These are phyloP conservation scores for Odontomyia ornata DNA, from an alignment of 2,888 invertebrate species.

Conservation along the genomic window DNA sequence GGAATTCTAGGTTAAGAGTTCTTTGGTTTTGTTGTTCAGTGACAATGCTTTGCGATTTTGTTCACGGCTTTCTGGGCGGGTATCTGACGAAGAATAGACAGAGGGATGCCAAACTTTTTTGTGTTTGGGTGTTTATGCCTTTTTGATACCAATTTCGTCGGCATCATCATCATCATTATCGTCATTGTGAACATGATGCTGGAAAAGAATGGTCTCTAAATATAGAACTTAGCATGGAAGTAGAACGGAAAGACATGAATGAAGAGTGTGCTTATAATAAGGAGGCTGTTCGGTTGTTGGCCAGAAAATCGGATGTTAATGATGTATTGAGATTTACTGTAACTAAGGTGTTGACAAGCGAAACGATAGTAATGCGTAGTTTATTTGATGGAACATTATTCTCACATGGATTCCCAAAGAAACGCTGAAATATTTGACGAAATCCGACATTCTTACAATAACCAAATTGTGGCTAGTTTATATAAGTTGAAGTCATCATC, in stretches of 20 bases:
- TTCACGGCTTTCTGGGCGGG: too few species aligned
- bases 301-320: too few species aligned
- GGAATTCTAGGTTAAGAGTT: conserved; percentile 15
- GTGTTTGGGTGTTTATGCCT: background rate
- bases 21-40: background rate
- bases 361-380: too few species aligned
- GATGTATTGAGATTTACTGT: too few species aligned
- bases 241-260: conserved; percentile 4
- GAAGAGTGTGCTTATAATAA: background rate
- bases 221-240: background rate
- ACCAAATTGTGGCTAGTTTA: too few species aligned
- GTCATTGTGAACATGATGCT: background rate
- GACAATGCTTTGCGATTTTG: background rate
- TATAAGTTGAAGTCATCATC: too few species aligned
- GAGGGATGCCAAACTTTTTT: background rate
- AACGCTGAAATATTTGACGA: too few species aligned
- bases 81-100: background rate
- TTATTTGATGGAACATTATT: too few species aligned
- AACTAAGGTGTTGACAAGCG: too few species aligned
- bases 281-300: too few species aligned
- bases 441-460: too few species aligned
- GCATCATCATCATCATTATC: background rate
- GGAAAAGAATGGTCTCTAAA: background rate
- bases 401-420: too few species aligned
- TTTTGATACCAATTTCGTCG: background rate